Percentiles rank a stretch among this genome's conserved stretches.
Evolutionary conservation across 2,888 invertebrate species (phyloP).

Genomic region (Orgyia antiqua): DNA sequence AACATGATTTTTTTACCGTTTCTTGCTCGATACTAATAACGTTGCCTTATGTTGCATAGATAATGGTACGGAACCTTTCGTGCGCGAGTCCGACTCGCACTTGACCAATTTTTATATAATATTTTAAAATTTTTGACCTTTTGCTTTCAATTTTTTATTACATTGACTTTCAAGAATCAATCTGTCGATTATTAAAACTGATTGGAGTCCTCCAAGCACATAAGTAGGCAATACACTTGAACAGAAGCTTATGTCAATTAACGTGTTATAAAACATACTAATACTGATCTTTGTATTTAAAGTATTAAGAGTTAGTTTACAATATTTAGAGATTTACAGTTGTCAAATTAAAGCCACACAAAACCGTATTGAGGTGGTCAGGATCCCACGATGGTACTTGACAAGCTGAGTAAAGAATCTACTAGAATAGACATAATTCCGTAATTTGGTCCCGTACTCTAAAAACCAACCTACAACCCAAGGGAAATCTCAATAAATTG

Average conservation of each 20-base stretch:
- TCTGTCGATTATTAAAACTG: constrained; percentile 1
- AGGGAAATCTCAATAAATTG: too few relatives aligned
- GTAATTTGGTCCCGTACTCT: too few relatives aligned
- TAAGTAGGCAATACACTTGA: constrained; percentile 3
- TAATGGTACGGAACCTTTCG: too few relatives aligned
- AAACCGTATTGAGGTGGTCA: constrained; percentile 57
- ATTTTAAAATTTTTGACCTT: too few relatives aligned
- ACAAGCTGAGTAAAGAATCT: constrained; percentile 24
- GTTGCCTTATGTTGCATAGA: too few relatives aligned
- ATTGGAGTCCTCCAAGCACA: constrained; percentile 4
- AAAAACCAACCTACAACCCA: too few relatives aligned
- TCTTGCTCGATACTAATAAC: too few relatives aligned
- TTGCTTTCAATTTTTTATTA: too few relatives aligned
- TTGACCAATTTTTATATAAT: too few relatives aligned
- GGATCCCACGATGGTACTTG: constrained; percentile 56
- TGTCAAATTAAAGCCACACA: constrained; percentile 40
- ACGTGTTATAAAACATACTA: constrained; percentile 17
- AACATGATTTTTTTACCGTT: too few relatives aligned
- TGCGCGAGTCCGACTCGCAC: too few relatives aligned
- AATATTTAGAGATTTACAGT: constrained; percentile 2
- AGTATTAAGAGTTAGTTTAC: not conserved
- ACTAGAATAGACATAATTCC: constrained; percentile 10
- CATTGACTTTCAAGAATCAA: not conserved
- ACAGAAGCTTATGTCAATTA: constrained; percentile 32
- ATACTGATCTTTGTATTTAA: constrained; percentile 4